These are phyloP conservation scores for Rostratula benghalensis DNA, from an alignment of 2,113 vertebrate species.

Conservation along the genomic window DNA sequence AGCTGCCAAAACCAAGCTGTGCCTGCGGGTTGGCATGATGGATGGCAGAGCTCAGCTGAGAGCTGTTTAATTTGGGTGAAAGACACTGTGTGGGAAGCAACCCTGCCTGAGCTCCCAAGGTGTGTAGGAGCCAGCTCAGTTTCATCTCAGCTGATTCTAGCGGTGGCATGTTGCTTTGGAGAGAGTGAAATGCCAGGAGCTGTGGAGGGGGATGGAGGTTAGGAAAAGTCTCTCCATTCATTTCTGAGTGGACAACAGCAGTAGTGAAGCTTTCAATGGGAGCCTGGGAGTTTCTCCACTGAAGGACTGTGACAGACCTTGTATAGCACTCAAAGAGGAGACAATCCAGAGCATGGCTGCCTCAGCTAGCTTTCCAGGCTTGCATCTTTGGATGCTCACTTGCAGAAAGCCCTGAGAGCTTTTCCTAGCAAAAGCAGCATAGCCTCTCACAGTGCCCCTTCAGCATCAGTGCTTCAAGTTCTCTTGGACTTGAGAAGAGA, in stretches of 20 bases:
- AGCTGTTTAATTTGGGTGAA: conserved; percentile 65
- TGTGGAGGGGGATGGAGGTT: background rate
- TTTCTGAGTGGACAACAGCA: background rate
- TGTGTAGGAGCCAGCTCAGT: conserved; percentile 51
- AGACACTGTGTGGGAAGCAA: conserved; percentile 61
- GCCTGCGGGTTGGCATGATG: background rate
- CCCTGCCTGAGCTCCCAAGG: conserved; percentile 51
- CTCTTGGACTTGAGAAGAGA: background rate
- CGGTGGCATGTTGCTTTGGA: background rate
- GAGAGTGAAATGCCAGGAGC: background rate
- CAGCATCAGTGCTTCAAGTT: background rate
- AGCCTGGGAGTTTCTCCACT: background rate
- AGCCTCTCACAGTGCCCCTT: background rate
- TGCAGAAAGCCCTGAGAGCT: background rate
- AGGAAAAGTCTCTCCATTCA: conserved; percentile 26
- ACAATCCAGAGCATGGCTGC: rapidly evolving
- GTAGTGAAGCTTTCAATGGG: background rate
- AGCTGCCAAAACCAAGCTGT: background rate
- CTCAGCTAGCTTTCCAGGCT: background rate
- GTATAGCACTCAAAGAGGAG: background rate
- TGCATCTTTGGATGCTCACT: background rate
- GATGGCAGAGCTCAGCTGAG: conserved; percentile 55
- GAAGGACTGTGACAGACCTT: background rate
- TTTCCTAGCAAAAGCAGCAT: background rate
- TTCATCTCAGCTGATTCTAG: conserved; percentile 35